Evolutionary conservation across 2,888 invertebrate species (phyloP).

Genomic region (Drosophila prostipennis): DNA sequence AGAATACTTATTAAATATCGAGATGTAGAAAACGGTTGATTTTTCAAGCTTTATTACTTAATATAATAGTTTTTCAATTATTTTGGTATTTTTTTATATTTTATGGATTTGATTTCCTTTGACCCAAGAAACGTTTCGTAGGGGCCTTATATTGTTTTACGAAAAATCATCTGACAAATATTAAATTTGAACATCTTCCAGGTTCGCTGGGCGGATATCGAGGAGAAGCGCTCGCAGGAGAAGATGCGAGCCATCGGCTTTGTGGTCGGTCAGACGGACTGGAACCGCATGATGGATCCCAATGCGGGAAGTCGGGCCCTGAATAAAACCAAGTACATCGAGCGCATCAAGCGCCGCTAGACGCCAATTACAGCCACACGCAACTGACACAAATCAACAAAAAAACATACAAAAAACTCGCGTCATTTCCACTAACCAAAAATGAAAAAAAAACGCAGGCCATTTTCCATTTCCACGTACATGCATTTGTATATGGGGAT

Average conservation of each 20-base stretch:
- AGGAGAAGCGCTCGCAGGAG: constrained; percentile 95
- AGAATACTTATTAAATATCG: no score
- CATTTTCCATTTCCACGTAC: constrained; percentile 14
- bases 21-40: no score
- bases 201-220: constrained; percentile 99
- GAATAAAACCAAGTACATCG: constrained; percentile 97
- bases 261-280: constrained; percentile 98
- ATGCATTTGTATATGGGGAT: background rate
- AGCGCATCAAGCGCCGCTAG: constrained; percentile 84
- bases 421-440: constrained; percentile 20
- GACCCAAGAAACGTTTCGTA: background rate
- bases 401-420: constrained; percentile 1
- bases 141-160: no score
- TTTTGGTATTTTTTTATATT: no score
- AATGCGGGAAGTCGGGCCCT: constrained; percentile 94
- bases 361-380: constrained; percentile 21
- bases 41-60: no score
- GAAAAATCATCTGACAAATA: no score
- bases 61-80: no score
- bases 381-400: constrained; percentile 6
- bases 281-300: constrained; percentile 97
- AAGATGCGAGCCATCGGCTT: constrained; percentile 98
- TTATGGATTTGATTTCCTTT: no score
- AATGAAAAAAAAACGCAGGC: background rate
- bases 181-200: constrained; percentile 80